Conservation (phyloP, 35 echinoderm and acorn worm species). For the Apostichopus californicus region DNA sequence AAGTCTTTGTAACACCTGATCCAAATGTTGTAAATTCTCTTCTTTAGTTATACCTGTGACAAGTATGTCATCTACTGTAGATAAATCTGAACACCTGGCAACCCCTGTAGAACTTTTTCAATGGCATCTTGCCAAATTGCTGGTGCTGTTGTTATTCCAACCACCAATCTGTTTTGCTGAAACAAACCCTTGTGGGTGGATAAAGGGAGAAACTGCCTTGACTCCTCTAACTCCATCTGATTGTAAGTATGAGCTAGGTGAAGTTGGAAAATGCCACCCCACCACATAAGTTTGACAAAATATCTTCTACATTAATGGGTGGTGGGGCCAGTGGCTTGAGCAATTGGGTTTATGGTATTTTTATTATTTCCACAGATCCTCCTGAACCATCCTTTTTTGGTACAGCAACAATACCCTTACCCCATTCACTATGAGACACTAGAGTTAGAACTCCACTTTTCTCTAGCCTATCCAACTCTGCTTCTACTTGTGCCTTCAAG, state of each 20-base stretch:
- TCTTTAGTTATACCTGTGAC: slow-evolving; percentile 31
- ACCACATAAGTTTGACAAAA: slow-evolving; percentile 55
- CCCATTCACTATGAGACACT: slow-evolving; percentile 55
- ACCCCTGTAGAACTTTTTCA: slow-evolving; percentile 43
- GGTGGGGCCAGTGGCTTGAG: slow-evolving; percentile 57
- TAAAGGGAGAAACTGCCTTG: neutral
- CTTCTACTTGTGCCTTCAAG: slow-evolving; percentile 32
- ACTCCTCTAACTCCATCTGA: no score
- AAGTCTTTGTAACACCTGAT: slow-evolving; percentile 53
- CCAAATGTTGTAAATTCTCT: slow-evolving; percentile 50
- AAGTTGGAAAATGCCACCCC: slow-evolving; percentile 55
- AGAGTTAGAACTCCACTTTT: slow-evolving; percentile 21
- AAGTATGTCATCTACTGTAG: slow-evolving; percentile 63
- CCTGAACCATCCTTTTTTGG: slow-evolving; percentile 52
- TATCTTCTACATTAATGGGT: slow-evolving; percentile 48
- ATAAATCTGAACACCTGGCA: slow-evolving; percentile 48
- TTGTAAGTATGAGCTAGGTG: slow-evolving; percentile 60
- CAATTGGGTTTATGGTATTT: slow-evolving; percentile 42
- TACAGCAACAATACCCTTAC: slow-evolving; percentile 33
- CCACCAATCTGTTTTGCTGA: slow-evolving; percentile 56
- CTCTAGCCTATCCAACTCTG: slow-evolving; percentile 51
- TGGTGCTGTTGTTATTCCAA: slow-evolving; percentile 61
- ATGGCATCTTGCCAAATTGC: slow-evolving; percentile 59
- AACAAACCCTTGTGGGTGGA: slow-evolving; percentile 47
- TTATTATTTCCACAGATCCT: slow-evolving; percentile 68